Evolutionary conservation across 2,113 vertebrate genomes (phyloP), one percentile per base, ranked within the genome.

Genomic region (Orycteropus afer): DNA sequence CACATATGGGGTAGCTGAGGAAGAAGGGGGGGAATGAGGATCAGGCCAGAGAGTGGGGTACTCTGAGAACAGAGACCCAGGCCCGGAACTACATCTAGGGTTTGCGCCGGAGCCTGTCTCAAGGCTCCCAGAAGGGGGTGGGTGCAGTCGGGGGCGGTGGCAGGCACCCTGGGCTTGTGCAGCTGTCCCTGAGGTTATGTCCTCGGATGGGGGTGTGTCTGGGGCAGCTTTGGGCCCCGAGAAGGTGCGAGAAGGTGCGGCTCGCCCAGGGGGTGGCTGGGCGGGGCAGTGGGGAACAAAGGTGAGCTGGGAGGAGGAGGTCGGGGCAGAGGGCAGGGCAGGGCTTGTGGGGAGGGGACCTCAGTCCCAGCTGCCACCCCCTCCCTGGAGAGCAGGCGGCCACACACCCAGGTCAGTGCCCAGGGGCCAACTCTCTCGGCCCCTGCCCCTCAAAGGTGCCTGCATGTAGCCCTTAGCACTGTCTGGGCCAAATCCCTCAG

Each of bases 381-480:
- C 55, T 95, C 91, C 89, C 82, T 47, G 69, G 61, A 97, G 93
- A 88, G 67, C 81, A 84, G 90, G 73, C 37, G 2, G 86, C 91
- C 82, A 78, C 89, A 77, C 7, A 5, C 63, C 65, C 88, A 96
- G 96, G 92, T 97, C 89, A 95, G 97, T 96, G 90, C 61, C 77
- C 34, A 11, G 74, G 94, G 84, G 27, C 49, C 63, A 67, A 65
- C 37, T 77, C 37, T 77, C 23, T 67, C 53, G 45, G 27, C 51
- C 73, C 74, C 57, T 45, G 61, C 14, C 74, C 40, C 34, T 90
- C 42, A 32, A 57, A 53, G 88, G 34, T 29, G 22, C 90, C 59
- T 17, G 55, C 87, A 11, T 73, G 87, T 67, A 59, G 63, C 82
- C 76, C n/a, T n/a, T 25, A 13, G 55, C 17, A 9, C 89, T 59